Conservation (phyloP, 1,140 invertebrate genomes). For the Caerostris darwini region DNA sequence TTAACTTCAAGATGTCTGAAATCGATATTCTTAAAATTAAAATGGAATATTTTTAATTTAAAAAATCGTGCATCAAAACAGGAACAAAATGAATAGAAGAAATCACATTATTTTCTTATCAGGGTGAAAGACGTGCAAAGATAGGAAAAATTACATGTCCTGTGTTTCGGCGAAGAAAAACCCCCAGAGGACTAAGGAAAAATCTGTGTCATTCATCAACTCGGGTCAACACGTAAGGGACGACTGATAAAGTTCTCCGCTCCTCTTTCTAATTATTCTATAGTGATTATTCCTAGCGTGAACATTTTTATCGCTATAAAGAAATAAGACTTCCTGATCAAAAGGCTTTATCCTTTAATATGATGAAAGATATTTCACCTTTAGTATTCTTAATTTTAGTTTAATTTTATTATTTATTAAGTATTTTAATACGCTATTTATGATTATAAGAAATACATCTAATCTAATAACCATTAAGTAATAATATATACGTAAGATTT, state of each 20-base stretch:
- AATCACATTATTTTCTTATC: neutral
- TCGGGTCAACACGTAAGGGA: neutral
- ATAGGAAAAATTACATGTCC: neutral
- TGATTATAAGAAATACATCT: too few relatives aligned
- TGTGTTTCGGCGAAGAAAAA: neutral
- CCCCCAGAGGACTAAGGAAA: neutral
- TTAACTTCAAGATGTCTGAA: too few relatives aligned
- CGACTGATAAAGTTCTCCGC: neutral
- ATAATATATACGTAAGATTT: too few relatives aligned
- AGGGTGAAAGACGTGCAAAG: neutral
- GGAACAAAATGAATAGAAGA: too few relatives aligned
- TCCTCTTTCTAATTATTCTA: neutral
- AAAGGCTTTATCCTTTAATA: neutral
- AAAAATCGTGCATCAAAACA: too few relatives aligned
- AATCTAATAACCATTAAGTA: too few relatives aligned
- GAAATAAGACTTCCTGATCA: neutral
- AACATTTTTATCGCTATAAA: neutral
- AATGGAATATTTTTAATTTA: too few relatives aligned
- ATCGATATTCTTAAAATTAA: too few relatives aligned
- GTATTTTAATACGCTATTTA: too few relatives aligned
- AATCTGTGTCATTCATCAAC: neutral
- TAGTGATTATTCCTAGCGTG: neutral
- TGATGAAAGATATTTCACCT: too few relatives aligned
- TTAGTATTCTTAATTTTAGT: too few relatives aligned
- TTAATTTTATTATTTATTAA: too few relatives aligned